Conservation (phyloP, 2,888 invertebrate genomes). For the Apamea monoglypha region DNA sequence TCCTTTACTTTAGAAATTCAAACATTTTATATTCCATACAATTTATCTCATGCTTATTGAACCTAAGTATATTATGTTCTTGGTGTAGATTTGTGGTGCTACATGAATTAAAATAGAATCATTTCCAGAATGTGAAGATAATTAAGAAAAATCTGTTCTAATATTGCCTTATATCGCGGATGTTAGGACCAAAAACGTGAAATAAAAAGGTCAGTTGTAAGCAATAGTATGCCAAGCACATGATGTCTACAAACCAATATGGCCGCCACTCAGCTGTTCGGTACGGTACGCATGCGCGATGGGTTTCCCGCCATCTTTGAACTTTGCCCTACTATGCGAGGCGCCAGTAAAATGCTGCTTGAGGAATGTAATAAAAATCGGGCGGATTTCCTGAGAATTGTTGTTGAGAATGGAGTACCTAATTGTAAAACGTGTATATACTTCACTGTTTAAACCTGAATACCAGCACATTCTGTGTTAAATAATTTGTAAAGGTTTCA, state of each 20-base stretch:
- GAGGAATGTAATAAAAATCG: conserved; percentile 56
- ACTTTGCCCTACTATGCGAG: conserved; percentile 63
- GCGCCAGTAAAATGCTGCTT: conserved; percentile 60
- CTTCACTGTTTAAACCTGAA: conserved; percentile 20
- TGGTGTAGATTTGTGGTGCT: background rate
- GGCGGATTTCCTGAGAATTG: conserved; percentile 34
- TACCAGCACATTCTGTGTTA: conserved; percentile 9
- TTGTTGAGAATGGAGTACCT: conserved; percentile 17
- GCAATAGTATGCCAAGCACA: conserved; percentile 63
- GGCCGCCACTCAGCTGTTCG: conserved; percentile 86
- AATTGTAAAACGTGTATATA: conserved; percentile 29
- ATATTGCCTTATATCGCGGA: background rate
- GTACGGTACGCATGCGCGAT: conserved; percentile 82
- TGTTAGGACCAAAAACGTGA: conserved; percentile 27
- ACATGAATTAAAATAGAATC: background rate
- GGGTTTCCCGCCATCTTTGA: conserved; percentile 87
- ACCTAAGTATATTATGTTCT: background rate
- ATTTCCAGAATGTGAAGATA: background rate
- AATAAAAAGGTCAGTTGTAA: conserved; percentile 61
- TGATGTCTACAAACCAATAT: conserved; percentile 79
- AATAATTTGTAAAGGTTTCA: conserved; percentile 11
- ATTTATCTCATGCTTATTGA: background rate
- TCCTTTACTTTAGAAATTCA: conserved; percentile 2
- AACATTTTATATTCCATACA: background rate
- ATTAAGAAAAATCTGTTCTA: background rate